These are phyloP conservation scores for Chiloscyllium plagiosum DNA, from an alignment of 2,113 vertebrate genomes.

Conservation along the genomic window DNA sequence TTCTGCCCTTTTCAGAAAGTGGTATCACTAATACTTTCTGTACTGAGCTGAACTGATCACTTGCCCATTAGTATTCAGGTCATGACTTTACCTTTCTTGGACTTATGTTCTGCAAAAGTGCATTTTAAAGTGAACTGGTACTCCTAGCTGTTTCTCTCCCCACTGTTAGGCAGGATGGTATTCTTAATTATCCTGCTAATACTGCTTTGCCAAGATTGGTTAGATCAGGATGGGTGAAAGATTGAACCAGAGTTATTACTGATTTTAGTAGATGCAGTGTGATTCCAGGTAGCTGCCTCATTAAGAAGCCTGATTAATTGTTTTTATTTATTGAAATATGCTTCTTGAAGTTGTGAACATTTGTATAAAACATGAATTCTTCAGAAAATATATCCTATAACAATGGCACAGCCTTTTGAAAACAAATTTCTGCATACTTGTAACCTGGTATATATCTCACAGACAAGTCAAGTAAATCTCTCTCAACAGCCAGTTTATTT, in stretches of 20 bases:
- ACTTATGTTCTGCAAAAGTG: not conserved
- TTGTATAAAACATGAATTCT: not conserved
- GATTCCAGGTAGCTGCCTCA: not conserved
- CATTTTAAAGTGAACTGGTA: not conserved
- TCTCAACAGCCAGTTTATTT: conserved; percentile 4
- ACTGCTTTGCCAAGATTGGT: not conserved
- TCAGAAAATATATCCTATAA: not conserved
- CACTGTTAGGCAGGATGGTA: not conserved
- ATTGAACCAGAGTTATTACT: not conserved
- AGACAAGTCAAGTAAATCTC: not conserved
- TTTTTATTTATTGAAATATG: conserved; percentile 10
- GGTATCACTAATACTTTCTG: not conserved
- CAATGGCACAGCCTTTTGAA: conserved; percentile 13
- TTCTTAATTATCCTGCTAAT: not conserved
- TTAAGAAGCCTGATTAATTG: not conserved
- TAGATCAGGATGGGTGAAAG: not conserved
- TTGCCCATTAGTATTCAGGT: not conserved
- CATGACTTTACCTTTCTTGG: not conserved
- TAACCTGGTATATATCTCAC: not conserved
- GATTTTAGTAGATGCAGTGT: not conserved
- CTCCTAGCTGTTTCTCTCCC: not conserved
- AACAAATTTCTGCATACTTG: not conserved
- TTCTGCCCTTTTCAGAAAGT: not conserved
- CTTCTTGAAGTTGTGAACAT: not conserved
- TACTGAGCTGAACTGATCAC: not conserved